Percentiles rank a stretch among this genome's conserved stretches.
Evolutionary conservation across 2,113 vertebrate genomes (phyloP).

Genomic region (Uria lomvia): DNA sequence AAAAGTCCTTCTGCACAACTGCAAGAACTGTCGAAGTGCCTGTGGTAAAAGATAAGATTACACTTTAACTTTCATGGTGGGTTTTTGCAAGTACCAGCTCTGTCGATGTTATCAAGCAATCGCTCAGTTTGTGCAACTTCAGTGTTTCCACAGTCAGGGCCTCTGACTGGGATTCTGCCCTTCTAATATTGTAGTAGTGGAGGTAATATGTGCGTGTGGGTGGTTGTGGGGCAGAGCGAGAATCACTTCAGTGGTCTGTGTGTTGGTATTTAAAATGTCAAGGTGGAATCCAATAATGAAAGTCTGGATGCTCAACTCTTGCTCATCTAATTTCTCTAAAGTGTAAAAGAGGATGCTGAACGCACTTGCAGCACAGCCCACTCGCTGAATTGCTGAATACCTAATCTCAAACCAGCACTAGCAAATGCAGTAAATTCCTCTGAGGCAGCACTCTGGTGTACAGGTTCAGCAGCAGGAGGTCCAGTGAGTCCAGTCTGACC

Average conservation of each 20-base stretch:
- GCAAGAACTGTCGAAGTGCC: background rate
- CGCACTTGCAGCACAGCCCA: background rate
- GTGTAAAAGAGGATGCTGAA: background rate
- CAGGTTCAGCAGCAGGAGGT: background rate
- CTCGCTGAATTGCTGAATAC: background rate
- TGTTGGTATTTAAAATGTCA: constrained; percentile 2
- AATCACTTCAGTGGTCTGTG: background rate
- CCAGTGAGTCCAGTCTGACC: background rate
- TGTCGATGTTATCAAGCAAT: constrained; percentile 2
- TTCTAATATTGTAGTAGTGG: background rate
- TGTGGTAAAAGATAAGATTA: background rate
- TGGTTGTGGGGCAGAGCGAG: background rate
- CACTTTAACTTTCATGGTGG: background rate
- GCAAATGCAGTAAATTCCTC: background rate
- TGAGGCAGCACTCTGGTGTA: background rate
- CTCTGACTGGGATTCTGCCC: background rate
- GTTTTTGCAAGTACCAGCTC: background rate
- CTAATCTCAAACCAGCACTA: background rate
- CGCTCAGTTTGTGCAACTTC: background rate
- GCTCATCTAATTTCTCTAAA: background rate
- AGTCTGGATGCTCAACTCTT: background rate
- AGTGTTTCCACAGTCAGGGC: background rate
- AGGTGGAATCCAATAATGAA: background rate
- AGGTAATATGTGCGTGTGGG: background rate
- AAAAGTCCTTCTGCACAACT: background rate